Evolutionary conservation across 1,140 invertebrate genomes (phyloP).

Genomic region (Liolophura sinensis): DNA sequence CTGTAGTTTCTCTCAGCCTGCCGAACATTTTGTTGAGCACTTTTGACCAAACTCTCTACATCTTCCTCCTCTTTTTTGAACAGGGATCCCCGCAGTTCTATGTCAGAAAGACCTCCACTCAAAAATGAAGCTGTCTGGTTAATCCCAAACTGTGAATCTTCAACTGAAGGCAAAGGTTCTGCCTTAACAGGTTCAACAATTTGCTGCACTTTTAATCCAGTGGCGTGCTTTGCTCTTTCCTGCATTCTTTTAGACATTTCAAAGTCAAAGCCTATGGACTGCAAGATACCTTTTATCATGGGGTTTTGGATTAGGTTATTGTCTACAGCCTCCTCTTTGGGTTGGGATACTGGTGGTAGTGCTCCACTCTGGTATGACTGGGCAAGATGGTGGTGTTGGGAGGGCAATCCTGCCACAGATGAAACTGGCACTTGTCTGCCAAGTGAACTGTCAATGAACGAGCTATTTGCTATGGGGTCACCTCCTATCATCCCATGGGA

Average conservation of each 20-base stretch:
- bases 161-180: too few species aligned
- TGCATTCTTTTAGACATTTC: slow-evolving; percentile 57
- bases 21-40: slow-evolving; percentile 9
- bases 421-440: too few species aligned
- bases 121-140: slow-evolving; percentile 50
- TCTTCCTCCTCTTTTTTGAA: slow-evolving; percentile 22
- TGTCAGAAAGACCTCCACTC: slow-evolving; percentile 30
- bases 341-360: not conserved
- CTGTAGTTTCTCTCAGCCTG: slow-evolving; percentile 1
- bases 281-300: slow-evolving; percentile 55
- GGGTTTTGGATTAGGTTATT: slow-evolving; percentile 27
- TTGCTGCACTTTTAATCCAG: slow-evolving; percentile 21
- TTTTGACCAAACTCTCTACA: not conserved
- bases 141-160: slow-evolving; percentile 29
- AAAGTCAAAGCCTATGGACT: slow-evolving; percentile 58
- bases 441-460: too few species aligned
- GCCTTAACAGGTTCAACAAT: not conserved
- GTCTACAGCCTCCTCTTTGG: not conserved
- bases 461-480: too few species aligned
- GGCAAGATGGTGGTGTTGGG: too few species aligned
- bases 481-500: too few species aligned
- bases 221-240: slow-evolving; percentile 43
- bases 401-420: too few species aligned
- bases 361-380: too few species aligned
- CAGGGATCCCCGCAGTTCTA: slow-evolving; percentile 21